A percentile compares a stretch with the other conserved stretches of the same genome.
Evolutionary conservation across 2,888 invertebrate species (phyloP).

Genomic region (Unio delphinus): DNA sequence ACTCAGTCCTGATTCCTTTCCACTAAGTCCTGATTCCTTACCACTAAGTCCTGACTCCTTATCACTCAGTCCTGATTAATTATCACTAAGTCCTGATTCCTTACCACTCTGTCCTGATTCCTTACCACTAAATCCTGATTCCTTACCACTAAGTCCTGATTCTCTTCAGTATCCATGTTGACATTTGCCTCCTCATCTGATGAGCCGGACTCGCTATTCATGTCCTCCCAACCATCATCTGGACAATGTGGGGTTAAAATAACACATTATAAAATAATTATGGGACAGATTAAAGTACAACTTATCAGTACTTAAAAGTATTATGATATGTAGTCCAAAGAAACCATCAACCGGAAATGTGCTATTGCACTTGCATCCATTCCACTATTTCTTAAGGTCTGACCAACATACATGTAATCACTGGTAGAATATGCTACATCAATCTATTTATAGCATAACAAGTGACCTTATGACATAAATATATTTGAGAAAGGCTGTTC

Average conservation of each 20-base stretch:
- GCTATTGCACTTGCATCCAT: neutral
- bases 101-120: neutral
- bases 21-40: conserved; percentile 1
- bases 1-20: neutral
- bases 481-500: too few species aligned
- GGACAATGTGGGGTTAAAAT: neutral
- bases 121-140: neutral
- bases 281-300: neutral
- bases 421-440: too few species aligned
- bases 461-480: too few species aligned
- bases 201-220: conserved; percentile 60
- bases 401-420: too few species aligned
- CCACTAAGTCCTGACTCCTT: conserved; percentile 1
- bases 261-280: neutral
- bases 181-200: conserved; percentile 54
- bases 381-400: too few species aligned
- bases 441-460: too few species aligned
- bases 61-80: neutral
- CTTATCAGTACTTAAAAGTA: neutral
- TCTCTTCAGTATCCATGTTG: conserved; percentile 32
- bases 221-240: conserved; percentile 68
- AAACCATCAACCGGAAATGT: neutral
- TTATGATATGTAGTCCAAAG: neutral
- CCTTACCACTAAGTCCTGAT: neutral
- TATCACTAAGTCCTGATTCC: neutral